Evolutionary conservation across 2,113 vertebrate species (phyloP).

Genomic region (Saguinus imperator): DNA sequence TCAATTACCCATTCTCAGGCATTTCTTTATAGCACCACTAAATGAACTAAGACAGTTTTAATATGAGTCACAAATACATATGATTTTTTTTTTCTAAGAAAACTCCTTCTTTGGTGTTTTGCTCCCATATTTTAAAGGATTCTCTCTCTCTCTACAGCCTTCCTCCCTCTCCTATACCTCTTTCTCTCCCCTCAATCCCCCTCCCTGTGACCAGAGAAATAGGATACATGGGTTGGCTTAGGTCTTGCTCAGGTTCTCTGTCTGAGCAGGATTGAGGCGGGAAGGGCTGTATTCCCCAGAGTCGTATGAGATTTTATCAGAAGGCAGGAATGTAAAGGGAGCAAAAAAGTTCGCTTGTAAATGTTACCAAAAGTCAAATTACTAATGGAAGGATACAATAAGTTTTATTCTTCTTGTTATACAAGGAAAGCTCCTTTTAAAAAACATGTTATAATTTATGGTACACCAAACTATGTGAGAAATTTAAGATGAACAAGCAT

Average conservation of each 20-base stretch:
- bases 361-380: not conserved
- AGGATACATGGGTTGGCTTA: not conserved
- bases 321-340: not conserved
- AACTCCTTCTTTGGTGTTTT: not conserved
- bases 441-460: not conserved
- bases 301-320: not conserved
- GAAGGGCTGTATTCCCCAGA: not conserved
- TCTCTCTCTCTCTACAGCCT: not conserved
- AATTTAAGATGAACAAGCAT: not conserved
- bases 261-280: not conserved
- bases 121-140: not conserved
- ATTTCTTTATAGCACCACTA: not conserved
- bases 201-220: not conserved
- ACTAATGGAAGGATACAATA: not conserved
- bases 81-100: not conserved
- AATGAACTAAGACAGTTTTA: not conserved
- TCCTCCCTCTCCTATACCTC: not conserved
- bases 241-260: not conserved
- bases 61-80: not conserved
- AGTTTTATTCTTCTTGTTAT: not conserved
- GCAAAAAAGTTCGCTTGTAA: not conserved
- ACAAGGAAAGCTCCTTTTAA: not conserved
- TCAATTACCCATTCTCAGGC: not conserved
- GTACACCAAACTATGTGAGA: not conserved
- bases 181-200: fast-evolving